Conservation (phyloP, 2,888 invertebrate genomes). For the Dysmachus trigonus region DNA sequence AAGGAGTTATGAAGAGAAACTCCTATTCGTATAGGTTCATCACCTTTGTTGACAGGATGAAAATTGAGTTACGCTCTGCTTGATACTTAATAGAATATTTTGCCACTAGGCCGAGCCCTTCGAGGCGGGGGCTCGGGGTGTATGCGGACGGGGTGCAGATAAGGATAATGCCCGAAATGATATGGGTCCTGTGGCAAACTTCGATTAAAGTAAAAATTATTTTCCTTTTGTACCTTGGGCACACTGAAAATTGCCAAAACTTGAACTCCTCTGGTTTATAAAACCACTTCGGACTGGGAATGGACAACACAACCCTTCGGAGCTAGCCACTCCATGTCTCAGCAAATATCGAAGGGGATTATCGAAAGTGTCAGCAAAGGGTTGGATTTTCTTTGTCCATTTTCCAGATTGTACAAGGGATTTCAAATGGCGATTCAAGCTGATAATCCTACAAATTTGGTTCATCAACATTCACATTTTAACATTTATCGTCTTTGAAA, state of each 20-base stretch:
- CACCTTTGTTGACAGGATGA: constrained; percentile 31
- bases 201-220: constrained; percentile 16
- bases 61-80: constrained; percentile 22
- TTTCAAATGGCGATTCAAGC: too few relatives aligned
- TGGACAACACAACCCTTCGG: neutral
- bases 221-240: neutral
- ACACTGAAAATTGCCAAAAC: neutral
- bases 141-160: neutral
- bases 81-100: constrained; percentile 26
- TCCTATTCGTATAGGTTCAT: neutral
- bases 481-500: too few relatives aligned
- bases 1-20: constrained; percentile 11
- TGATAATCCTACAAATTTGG: too few relatives aligned
- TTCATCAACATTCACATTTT: too few relatives aligned
- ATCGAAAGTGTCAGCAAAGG: neutral
- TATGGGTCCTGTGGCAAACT: constrained; percentile 17
- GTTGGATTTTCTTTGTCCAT: neutral
- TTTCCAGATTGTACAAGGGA: neutral
- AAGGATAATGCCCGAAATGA: constrained; percentile 18
- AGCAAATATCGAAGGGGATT: neutral
- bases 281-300: neutral
- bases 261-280: neutral
- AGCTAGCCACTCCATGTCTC: neutral
- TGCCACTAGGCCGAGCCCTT: neutral
- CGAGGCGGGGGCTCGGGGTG: neutral